These are phyloP conservation scores for Sphenodon punctatus DNA, from an alignment of 2,797 vertebrate genomes.

Conservation along the genomic window DNA sequence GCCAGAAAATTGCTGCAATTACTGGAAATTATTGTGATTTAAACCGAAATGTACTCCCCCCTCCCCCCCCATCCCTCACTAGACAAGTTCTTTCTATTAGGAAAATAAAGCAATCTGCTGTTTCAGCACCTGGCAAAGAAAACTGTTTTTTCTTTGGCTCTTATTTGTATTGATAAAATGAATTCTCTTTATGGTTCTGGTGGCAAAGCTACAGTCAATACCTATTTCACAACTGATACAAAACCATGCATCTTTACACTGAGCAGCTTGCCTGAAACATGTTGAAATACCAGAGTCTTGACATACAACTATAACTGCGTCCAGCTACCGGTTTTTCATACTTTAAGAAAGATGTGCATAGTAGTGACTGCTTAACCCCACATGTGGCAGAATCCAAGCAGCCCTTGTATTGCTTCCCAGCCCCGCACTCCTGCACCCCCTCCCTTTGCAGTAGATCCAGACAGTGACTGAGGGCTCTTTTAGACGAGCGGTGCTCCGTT, in stretches of 20 bases:
- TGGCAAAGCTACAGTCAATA: background rate
- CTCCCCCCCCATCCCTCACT: conserved; percentile 23
- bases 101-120: conserved; percentile 41
- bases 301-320: background rate
- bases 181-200: conserved; percentile 4
- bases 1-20: conserved; percentile 69
- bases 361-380: too few species aligned
- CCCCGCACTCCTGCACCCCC: too few species aligned
- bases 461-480: too few species aligned
- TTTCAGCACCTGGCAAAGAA: conserved; percentile 34
- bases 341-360: too few species aligned
- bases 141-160: conserved; percentile 20
- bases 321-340: background rate
- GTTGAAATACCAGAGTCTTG: background rate
- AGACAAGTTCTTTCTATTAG: conserved; percentile 52
- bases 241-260: background rate
- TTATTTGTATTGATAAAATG: background rate
- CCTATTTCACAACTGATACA: background rate
- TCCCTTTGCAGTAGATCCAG: too few species aligned
- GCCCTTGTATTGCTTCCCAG: too few species aligned
- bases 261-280: background rate
- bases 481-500: too few species aligned
- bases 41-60: conserved; percentile 43
- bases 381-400: too few species aligned
- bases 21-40: conserved; percentile 66